Evolutionary conservation across 2,113 vertebrate genomes (phyloP).

Genomic region (Neodontobutis hainanensis): DNA sequence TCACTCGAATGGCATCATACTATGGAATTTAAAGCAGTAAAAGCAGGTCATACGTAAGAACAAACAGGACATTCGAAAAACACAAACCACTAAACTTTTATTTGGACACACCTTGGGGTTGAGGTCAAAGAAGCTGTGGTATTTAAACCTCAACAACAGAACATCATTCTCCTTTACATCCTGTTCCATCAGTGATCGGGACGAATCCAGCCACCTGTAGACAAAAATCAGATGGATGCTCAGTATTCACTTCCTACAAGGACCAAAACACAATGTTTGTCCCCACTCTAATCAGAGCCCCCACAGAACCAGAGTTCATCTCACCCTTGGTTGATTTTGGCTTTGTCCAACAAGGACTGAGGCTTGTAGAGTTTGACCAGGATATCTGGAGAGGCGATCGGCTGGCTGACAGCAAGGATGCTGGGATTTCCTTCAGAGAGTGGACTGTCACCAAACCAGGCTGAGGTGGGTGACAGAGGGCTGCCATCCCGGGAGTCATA

Average conservation of each 20-base stretch:
- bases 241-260: too few relatives aligned
- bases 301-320: conserved; percentile 47
- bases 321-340: conserved; percentile 99
- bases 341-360: conserved; percentile 96
- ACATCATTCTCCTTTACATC: conserved; percentile 98
- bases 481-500: conserved; percentile 97
- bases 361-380: conserved; percentile 97
- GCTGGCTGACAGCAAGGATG: conserved; percentile 96
- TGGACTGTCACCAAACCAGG: conserved; percentile 98
- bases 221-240: conserved; percentile 9
- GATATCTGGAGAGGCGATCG: conserved; percentile 93
- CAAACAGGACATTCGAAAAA: not conserved
- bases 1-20: conserved; percentile 98
- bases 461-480: conserved; percentile 94
- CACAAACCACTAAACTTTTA: too few relatives aligned
- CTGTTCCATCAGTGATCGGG: conserved; percentile 98
- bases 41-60: not conserved
- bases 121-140: conserved; percentile 99
- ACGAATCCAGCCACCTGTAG: conserved; percentile 94
- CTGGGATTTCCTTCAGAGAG: conserved; percentile 97
- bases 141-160: conserved; percentile 96
- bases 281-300: not conserved
- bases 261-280: too few relatives aligned
- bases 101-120: conserved; percentile 91
- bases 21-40: conserved; percentile 66